Conservation (phyloP, 1,140 invertebrate genomes). For the Epicauta chinensis region DNA sequence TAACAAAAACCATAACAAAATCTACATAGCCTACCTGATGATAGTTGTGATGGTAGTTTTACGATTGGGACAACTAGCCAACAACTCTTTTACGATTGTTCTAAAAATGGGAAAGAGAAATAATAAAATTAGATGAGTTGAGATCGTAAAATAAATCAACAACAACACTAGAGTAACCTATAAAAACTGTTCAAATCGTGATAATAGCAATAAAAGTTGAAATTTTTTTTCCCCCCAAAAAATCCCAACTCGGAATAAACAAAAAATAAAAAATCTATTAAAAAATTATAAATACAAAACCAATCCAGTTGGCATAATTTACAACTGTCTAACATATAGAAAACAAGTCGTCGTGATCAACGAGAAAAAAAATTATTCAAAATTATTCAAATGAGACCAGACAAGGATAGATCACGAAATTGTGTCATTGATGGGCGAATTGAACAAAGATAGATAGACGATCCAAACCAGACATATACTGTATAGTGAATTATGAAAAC, state of each 20-base stretch:
- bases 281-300: slow-evolving; percentile 15
- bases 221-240: no score
- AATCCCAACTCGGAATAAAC: no score
- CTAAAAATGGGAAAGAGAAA: slow-evolving; percentile 5
- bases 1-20: no score
- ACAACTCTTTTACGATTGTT: slow-evolving; percentile 10
- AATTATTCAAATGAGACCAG: slow-evolving; percentile 36
- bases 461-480: background rate
- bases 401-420: slow-evolving; percentile 15
- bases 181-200: no score
- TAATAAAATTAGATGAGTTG: slow-evolving; percentile 6
- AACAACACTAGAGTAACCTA: background rate
- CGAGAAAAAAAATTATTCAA: slow-evolving; percentile 35
- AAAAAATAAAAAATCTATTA: slow-evolving; percentile 12
- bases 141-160: slow-evolving; percentile 16
- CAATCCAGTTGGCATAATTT: slow-evolving; percentile 20
- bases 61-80: no score
- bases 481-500: slow-evolving; percentile 34
- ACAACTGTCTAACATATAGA: slow-evolving; percentile 9
- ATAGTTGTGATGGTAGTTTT: no score
- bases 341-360: background rate
- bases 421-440: background rate
- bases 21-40: no score
- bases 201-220: no score
- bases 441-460: background rate